A percentile compares a stretch with the other conserved stretches of the same genome.
Evolutionary conservation across 2,888 invertebrate genomes (phyloP).

Genomic region (Oligia latruncula): DNA sequence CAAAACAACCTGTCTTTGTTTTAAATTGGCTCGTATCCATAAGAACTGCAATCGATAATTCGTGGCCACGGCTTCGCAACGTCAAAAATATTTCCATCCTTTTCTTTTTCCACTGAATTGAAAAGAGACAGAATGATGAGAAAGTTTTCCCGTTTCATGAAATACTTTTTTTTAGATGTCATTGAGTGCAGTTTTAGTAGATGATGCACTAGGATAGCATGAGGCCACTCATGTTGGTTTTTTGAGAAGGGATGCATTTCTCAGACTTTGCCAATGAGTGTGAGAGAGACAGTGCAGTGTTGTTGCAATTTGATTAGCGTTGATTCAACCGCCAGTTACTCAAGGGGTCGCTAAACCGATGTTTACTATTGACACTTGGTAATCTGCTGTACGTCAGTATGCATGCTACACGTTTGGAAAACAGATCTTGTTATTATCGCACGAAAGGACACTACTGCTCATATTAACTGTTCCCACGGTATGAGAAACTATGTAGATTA

Average conservation of each 20-base stretch:
- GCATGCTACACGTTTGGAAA: slow-evolving; percentile 1
- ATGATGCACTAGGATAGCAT: slow-evolving; percentile 32
- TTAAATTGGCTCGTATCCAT: slow-evolving; percentile 51
- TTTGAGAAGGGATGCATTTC: slow-evolving; percentile 25
- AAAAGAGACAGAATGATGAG: slow-evolving; percentile 16
- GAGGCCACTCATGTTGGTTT: not conserved
- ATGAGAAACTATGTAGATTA: not conserved
- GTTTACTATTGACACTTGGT: slow-evolving; percentile 7
- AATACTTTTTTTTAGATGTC: slow-evolving; percentile 26
- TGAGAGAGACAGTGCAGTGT: slow-evolving; percentile 15
- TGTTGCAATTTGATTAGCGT: slow-evolving; percentile 1
- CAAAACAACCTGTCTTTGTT: slow-evolving; percentile 11
- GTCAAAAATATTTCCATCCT: slow-evolving; percentile 15
- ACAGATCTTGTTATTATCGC: not conserved
- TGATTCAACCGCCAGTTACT: not conserved
- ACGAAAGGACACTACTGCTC: not conserved
- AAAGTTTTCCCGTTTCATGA: not conserved
- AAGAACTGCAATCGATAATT: slow-evolving; percentile 44
- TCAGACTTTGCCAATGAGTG: slow-evolving; percentile 5
- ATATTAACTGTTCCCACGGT: not conserved
- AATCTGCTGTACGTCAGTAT: not conserved
- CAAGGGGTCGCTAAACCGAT: slow-evolving; percentile 8
- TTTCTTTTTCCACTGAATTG: not conserved
- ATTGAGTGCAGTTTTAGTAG: slow-evolving; percentile 24
- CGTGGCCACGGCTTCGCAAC: not conserved